Base-by-base conservation (phyloP, 2,888 invertebrate genomes). In the Epirrhoe tristata region DNA sequence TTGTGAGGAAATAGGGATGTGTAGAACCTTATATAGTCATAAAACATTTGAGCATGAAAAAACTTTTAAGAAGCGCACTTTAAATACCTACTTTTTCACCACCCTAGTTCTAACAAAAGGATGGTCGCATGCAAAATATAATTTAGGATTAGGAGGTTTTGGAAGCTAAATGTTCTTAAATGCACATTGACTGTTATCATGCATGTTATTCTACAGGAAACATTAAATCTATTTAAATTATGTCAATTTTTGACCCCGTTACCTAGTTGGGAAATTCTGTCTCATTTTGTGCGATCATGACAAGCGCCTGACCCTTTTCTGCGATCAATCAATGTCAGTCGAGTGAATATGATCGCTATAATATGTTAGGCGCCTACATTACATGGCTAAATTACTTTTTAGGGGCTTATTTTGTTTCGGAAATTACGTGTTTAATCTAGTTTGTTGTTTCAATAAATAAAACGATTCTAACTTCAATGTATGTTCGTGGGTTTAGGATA, bases 241-340 rank as follows among this genome's bases (percentile, higher is more conserved):
- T 36, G 55, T 17, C n/a, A 56, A 46, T 36, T 67, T 64, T 58
- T 39, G 60, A 66, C 50, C 62, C 68, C 67, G 59, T 68, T 63
- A 71, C 72, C 69, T 63, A 67, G 56, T 74, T 70, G 56, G 43
- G 14, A 62, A 51, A 63, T 59, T 68, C 24, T 56, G 70, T 58
- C 66, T 66, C 69, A 60, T 62, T 69, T 69, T 59, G 63, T 60
- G 58, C 51, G 58, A 64, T 69, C 66, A 72, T 67, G 68, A 68
- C 68, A 72, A 69, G 67, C 68, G 63, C 61, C 58, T 62, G 65
- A 69, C 67, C 65, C 63, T 57, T 58, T 63, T 53, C 62, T 48
- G 69, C 63, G 69, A 74, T 74, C 72, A 50, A 70, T 74, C 74
- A 74, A 69, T 46, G 74, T 71, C 74, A 71, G 55, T n/a, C 51